These are phyloP conservation scores for Drosophila yooni DNA, from an alignment of 2,888 invertebrate genomes.

Conservation along the genomic window DNA sequence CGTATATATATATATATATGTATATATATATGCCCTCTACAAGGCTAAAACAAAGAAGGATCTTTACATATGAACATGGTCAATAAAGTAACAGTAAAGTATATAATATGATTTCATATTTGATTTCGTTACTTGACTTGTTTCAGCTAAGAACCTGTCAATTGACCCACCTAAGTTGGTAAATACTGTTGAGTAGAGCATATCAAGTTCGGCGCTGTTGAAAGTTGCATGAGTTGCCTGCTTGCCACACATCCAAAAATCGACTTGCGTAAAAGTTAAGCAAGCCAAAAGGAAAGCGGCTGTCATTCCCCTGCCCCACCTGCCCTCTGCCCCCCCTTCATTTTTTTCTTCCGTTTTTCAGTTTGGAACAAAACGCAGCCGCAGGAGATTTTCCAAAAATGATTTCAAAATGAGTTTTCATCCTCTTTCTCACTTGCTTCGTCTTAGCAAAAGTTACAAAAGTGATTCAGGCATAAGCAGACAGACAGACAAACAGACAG, in stretches of 20 bases:
- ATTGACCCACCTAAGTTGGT: neutral
- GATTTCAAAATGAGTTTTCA: conserved; percentile 74
- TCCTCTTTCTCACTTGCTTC: neutral
- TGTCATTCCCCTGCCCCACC: conserved; percentile 3
- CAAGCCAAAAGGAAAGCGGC: conserved; percentile 62
- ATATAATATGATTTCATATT: too few relatives aligned
- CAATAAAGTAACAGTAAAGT: neutral
- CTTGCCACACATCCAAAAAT: conserved; percentile 32
- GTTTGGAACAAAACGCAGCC: conserved; percentile 80
- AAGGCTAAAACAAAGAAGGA: neutral
- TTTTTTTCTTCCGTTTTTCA: conserved; percentile 72
- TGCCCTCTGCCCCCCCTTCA: neutral
- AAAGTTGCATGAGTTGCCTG: conserved; percentile 4
- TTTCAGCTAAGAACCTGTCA: neutral
- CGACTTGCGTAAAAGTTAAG: conserved; percentile 74
- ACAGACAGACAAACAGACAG: conserved; percentile 17
- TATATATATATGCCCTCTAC: neutral
- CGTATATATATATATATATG: neutral
- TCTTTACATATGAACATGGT: neutral
- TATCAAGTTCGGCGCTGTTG: conserved; percentile 12
- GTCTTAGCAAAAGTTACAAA: conserved; percentile 69
- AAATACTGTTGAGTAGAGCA: conserved; percentile 13
- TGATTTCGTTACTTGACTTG: neutral
- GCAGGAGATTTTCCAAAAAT: conserved; percentile 80
- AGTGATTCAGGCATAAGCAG: conserved; percentile 76